Base-by-base conservation (phyloP, 1,140 invertebrate species). In the Drosophila kohkoa region DNA sequence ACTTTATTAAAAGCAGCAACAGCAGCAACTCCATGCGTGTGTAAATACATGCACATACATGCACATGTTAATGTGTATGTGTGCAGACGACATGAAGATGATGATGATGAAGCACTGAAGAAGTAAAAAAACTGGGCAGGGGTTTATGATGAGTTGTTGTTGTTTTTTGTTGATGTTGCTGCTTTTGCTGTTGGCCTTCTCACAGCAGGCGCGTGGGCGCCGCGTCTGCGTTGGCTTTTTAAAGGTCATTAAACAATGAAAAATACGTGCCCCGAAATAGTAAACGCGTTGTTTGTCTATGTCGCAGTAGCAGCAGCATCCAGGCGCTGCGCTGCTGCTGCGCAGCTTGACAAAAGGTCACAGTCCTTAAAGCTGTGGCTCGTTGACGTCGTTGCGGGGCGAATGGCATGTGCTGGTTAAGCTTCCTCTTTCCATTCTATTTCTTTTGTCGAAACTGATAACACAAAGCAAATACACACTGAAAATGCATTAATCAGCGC, bases 201-300 rank as follows among this genome's bases (percentile, higher is more conserved):
- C 58, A 28, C 55, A 73, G 45, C 45, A 67, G 57, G 64, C 70
- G 75, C 75, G 70, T 77, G 75, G 75, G 75, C 64, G 75, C 57
- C 32, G 51, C 70, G 81, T 88, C 85, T 88, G 81, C 77, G 81
- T 82, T 82, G 88, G 72, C 75, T 87, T 88, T 88, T 88, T 88
- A 88, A 88, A 88, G 85, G 85, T 88, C 85, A 88, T 88, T 88
- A 85, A 81, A 88, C 83, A 87, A 87, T 87, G 75, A 77, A 78
- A 73, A 78, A 73, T 82, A 77, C 75, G 70, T 77, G 82, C 68
- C 74, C 78, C 78, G 63, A 89, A 88, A 89, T 85, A 85, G 68
- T 78, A 78, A 81, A 51, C 20, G 6, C 35, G 7, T 2, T 58
- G 51, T 51, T 55, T 57, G 45, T 59, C 35, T 49, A 41, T 52